Evolutionary conservation across 2,797 vertebrate species (phyloP), one percentile per base, ranked within the genome.

Genomic region (Eospalax fontanierii): DNA sequence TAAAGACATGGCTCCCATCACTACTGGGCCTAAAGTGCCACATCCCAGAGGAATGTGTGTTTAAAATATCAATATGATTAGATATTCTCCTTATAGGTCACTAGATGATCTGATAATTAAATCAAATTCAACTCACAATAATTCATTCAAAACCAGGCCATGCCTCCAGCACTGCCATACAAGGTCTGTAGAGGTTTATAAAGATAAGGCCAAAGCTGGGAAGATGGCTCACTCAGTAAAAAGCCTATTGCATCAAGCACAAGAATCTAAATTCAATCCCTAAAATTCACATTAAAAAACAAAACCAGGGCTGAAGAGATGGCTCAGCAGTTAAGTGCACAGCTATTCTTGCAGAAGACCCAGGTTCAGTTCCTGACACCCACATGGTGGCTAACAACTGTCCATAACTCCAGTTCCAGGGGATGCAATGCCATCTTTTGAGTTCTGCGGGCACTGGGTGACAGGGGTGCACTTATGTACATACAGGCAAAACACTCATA

Each of bases 131-230:
- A 70, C 28, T 92, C 90, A 57, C 46, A 93, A 40, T 40, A 90
- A 89, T 82, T 89, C 70, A 85, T 28, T 94, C 65, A 90, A 96
- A 96, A 80, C 22, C 85, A 96, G 85, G 63, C 38, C 76, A 73
- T 7, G 16, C 30, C n/a, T 90, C 59, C 43, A 26, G 78, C 59
- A 78, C 92, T 83, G 59, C 70, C 7, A n/a, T 5, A 66, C 0
- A 38, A 43, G 33, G 90, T 57, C 81, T n/a, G 5, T 0, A 7
- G 43, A 86, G 38, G 71, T 73, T 71, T 65, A n/a, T 18, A 79
- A 75, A 90, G 9, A n/a, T 8, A 65, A 83, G 0, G 8, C 4
- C 0, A 2, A 79, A 33, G 33, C 9, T n/a, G 22, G 21, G 18
- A 38, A 30, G 6, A 16, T 5, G 65, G 43, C 33, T 85, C 63